Conservation (phyloP, 2,888 invertebrate genomes). For the Drosophila buzzatii region DNA sequence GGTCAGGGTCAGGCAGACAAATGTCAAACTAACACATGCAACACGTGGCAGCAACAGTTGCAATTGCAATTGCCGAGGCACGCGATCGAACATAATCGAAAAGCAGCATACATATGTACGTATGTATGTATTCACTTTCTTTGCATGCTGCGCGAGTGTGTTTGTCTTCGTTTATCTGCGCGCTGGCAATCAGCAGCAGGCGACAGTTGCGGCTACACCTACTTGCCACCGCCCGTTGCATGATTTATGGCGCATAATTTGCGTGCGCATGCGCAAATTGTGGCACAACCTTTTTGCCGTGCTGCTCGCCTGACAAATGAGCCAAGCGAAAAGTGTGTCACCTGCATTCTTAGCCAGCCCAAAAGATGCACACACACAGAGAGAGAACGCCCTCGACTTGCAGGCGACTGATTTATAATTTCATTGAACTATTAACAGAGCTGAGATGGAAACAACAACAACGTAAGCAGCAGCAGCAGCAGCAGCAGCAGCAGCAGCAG, state of each 20-base stretch:
- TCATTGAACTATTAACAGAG: conserved; percentile 73
- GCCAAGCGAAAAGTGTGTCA: conserved; percentile 67
- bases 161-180: conserved; percentile 58
- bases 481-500: conserved; percentile 4
- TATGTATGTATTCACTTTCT: conserved; percentile 65
- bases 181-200: conserved; percentile 61
- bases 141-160: conserved; percentile 45
- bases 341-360: conserved; percentile 65
- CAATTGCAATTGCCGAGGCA: conserved; percentile 71
- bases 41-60: conserved; percentile 17
- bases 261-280: conserved; percentile 80
- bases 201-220: conserved; percentile 76
- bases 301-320: conserved; percentile 70
- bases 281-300: conserved; percentile 59
- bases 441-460: conserved; percentile 14
- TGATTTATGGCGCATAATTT: conserved; percentile 80
- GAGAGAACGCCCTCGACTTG: conserved; percentile 7
- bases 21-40: conserved; percentile 71
- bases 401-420: conserved; percentile 70
- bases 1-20: conserved; percentile 78
- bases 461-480: neutral
- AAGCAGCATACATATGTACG: neutral
- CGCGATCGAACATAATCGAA: conserved; percentile 46
- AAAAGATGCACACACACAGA: neutral
- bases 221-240: conserved; percentile 50